Evolutionary conservation across 2,888 invertebrate genomes (phyloP).

Genomic region (Plemyria rubiginata): DNA sequence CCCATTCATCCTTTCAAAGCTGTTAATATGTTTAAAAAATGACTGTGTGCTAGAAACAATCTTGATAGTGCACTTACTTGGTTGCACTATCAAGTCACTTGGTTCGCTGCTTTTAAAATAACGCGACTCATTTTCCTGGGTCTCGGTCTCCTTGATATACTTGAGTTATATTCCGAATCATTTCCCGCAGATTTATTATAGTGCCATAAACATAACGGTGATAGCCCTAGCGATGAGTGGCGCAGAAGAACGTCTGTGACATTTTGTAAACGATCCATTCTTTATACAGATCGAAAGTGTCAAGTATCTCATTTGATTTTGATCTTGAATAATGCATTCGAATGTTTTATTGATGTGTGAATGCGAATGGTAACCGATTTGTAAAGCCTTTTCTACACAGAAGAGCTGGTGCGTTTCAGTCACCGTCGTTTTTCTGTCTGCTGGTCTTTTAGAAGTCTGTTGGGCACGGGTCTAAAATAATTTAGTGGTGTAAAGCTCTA

Average conservation of each 20-base stretch:
- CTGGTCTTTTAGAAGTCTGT: no score
- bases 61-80: background rate
- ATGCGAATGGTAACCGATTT: conserved; percentile 22
- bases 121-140: background rate
- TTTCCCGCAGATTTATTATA: conserved; percentile 13
- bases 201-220: conserved; percentile 21
- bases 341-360: conserved; percentile 56
- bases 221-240: conserved; percentile 48
- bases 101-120: background rate
- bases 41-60: background rate
- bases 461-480: no score
- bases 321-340: conserved; percentile 58
- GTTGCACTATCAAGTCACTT: no score
- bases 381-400: conserved; percentile 5
- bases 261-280: conserved; percentile 54
- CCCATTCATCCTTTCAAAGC: no score
- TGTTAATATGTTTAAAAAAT: background rate
- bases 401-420: background rate
- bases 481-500: no score
- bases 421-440: no score
- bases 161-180: conserved; percentile 2
- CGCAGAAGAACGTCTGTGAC: conserved; percentile 51
- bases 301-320: conserved; percentile 53
- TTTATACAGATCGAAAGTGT: conserved; percentile 49
- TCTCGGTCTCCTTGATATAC: conserved; percentile 1